Evolutionary conservation across 2,113 vertebrate genomes (phyloP).

Genomic region (Lophotis ruficrista): DNA sequence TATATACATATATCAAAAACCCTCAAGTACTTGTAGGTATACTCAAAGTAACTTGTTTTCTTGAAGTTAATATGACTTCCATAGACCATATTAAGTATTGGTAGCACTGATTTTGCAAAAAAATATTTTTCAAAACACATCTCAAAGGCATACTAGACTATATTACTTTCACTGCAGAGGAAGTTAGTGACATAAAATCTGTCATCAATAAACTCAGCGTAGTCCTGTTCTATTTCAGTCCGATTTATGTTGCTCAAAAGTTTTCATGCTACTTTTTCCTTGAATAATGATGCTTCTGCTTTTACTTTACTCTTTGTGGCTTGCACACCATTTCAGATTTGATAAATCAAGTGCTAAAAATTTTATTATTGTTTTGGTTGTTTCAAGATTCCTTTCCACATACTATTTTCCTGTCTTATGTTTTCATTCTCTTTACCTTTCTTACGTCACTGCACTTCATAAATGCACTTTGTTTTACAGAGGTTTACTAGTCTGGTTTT

Average conservation of each 20-base stretch:
- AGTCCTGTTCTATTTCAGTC: conserved; percentile 4
- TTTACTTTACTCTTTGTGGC: not conserved
- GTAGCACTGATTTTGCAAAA: not conserved
- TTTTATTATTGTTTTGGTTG: conserved; percentile 7
- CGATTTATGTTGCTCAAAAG: conserved; percentile 28
- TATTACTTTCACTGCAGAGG: conserved; percentile 5
- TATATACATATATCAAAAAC: not conserved
- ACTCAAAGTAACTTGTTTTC: not conserved
- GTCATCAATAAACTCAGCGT: conserved; percentile 30
- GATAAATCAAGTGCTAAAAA: conserved; percentile 36
- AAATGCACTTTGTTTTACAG: not conserved
- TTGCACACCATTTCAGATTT: not conserved
- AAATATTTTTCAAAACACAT: not conserved
- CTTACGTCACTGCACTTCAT: not conserved
- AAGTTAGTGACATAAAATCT: conserved; percentile 23
- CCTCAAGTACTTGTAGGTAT: not conserved
- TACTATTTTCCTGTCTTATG: not conserved
- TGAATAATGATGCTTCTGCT: conserved; percentile 19
- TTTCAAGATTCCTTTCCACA: conserved; percentile 12
- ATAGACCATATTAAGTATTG: too few relatives aligned
- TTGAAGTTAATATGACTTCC: too few relatives aligned
- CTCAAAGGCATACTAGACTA: not conserved
- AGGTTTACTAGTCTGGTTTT: not conserved
- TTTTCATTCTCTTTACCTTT: not conserved
- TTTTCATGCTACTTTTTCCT: not conserved